Conservation (phyloP, 2,113 vertebrate genomes). For the Colossoma macropomum region DNA sequence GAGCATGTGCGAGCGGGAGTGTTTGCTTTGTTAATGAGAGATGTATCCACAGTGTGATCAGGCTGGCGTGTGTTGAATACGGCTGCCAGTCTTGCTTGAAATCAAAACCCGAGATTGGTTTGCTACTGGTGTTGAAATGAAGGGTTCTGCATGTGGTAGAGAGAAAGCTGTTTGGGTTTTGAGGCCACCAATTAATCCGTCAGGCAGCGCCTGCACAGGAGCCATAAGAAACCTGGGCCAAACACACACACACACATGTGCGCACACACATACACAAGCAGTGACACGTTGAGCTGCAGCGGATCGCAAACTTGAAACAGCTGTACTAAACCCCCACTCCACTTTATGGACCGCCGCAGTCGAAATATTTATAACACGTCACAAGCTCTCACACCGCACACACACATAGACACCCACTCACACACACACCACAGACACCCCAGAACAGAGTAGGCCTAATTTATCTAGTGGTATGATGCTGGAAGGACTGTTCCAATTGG, state of each 20-base stretch:
- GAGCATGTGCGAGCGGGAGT: neutral
- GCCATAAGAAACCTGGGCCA: constrained; percentile 21
- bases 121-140: constrained; percentile 29
- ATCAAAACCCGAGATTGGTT: constrained; percentile 27
- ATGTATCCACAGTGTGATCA: neutral
- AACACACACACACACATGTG: neutral
- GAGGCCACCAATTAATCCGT: constrained; percentile 38
- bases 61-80: neutral
- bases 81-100: constrained; percentile 7
- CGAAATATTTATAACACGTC: constrained; percentile 68
- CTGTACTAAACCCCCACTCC: constrained; percentile 62
- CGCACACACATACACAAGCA: neutral
- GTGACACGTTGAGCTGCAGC: constrained; percentile 64
- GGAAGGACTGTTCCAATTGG: constrained; percentile 36
- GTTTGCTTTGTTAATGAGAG: constrained; percentile 14
- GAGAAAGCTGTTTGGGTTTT: constrained; percentile 37
- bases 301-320: constrained; percentile 73
- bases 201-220: constrained; percentile 10
- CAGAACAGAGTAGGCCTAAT: constrained; percentile 28
- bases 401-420: neutral
- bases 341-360: constrained; percentile 29
- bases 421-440: constrained; percentile 7
- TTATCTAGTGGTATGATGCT: constrained; percentile 39
- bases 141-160: neutral
- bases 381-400: constrained; percentile 54